phyloP scores from a whole-genome alignment of 2,888 invertebrate species.

The Orthosia incerta region DNA sequence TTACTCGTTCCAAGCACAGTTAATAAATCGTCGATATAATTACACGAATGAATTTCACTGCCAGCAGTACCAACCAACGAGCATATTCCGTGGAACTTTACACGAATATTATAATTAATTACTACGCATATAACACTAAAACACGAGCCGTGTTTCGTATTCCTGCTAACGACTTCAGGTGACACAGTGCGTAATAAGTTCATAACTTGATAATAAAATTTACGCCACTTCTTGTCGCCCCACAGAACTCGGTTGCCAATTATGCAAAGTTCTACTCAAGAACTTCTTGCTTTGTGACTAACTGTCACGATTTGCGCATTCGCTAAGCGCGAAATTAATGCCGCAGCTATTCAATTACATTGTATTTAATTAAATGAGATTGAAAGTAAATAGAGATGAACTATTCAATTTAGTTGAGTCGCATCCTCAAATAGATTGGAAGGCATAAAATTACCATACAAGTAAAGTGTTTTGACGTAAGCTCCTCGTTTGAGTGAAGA shows the following conservation, averaged over 20 bases:
- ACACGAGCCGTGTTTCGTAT: slow-evolving; percentile 60
- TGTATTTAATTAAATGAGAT: slow-evolving; percentile 52
- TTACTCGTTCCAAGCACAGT: slow-evolving; percentile 27
- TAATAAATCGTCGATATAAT: slow-evolving; percentile 64
- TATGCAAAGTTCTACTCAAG: slow-evolving; percentile 82
- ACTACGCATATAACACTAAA: slow-evolving; percentile 60
- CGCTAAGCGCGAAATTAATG: slow-evolving; percentile 55
- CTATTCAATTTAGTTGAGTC: slow-evolving; percentile 27
- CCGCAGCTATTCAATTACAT: slow-evolving; percentile 49
- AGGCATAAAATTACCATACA: slow-evolving; percentile 49
- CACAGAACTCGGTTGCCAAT: slow-evolving; percentile 77
- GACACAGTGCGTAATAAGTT: slow-evolving; percentile 56
- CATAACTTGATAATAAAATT: slow-evolving; percentile 76
- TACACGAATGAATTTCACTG: slow-evolving; percentile 59
- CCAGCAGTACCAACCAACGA: slow-evolving; percentile 46
- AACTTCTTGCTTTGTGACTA: slow-evolving; percentile 80
- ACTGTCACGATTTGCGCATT: slow-evolving; percentile 77
- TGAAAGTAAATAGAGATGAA: slow-evolving; percentile 41
- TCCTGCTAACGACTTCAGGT: slow-evolving; percentile 55
- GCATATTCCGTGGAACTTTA: slow-evolving; percentile 61
- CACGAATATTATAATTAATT: slow-evolving; percentile 69
- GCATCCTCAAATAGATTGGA: slow-evolving; percentile 35
- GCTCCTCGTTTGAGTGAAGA: slow-evolving; percentile 32
- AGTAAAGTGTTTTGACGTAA: slow-evolving; percentile 50
- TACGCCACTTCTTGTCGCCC: slow-evolving; percentile 68